phyloP scores from a whole-genome alignment of 2,888 invertebrate genomes.

The Gymnosoma rotundatum region DNA sequence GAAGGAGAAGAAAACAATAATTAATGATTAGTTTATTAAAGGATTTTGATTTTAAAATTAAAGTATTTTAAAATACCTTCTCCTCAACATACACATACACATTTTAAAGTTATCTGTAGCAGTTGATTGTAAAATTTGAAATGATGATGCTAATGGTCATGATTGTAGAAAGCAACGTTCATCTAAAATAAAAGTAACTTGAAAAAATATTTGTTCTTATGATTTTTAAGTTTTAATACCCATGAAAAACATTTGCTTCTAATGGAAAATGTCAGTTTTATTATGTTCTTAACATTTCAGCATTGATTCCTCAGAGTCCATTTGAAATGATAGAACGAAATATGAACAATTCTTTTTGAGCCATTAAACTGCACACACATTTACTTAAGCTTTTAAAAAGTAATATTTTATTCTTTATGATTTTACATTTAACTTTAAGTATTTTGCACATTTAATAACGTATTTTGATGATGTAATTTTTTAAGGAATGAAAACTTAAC shows the following conservation, averaged over 20 bases:
- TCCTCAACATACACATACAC: neutral
- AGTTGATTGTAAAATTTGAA: neutral
- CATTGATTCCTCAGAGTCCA: slow-evolving; percentile 35
- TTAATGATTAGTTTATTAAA: neutral
- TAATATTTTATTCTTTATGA: slow-evolving; percentile 23
- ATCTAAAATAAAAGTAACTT: neutral
- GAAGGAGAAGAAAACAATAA: neutral
- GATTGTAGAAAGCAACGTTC: neutral
- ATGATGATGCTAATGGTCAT: slow-evolving; percentile 15
- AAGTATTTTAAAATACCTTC: neutral
- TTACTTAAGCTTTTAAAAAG: slow-evolving; percentile 30
- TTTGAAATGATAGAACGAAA: slow-evolving; percentile 1
- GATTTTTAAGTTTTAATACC: slow-evolving; percentile 26
- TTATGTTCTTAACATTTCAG: slow-evolving; percentile 63
- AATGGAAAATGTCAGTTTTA: slow-evolving; percentile 79
- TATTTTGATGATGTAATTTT: slow-evolving; percentile 37
- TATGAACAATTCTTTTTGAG: neutral
- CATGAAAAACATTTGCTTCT: slow-evolving; percentile 74
- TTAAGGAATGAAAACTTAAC: slow-evolving; percentile 21
- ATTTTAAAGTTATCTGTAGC: neutral
- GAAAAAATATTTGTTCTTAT: neutral
- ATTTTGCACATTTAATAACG: slow-evolving; percentile 54
- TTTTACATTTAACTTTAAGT: slow-evolving; percentile 2
- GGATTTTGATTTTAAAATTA: neutral
- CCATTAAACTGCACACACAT: slow-evolving; percentile 45